Percentiles rank a stretch among this genome's conserved stretches.
Conservation (phyloP, 1,140 invertebrate genomes). For the Cardiocondyla obscurior region DNA sequence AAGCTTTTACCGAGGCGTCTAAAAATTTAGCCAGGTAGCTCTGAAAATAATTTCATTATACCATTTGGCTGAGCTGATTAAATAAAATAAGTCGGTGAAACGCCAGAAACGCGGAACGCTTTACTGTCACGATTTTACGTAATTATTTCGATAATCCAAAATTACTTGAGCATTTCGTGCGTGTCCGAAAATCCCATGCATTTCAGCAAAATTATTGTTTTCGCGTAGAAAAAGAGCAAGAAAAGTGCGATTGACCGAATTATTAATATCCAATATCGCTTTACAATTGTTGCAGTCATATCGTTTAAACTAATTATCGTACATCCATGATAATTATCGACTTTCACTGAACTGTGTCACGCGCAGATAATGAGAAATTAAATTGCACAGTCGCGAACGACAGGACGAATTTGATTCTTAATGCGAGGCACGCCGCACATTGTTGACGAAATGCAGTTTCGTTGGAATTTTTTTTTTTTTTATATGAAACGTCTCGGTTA, state of each 20-base stretch:
- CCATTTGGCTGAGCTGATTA: too few relatives aligned
- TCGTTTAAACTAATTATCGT: background rate
- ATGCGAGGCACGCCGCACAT: constrained; percentile 2
- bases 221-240: background rate
- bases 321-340: background rate
- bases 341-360: background rate
- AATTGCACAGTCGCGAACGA: background rate
- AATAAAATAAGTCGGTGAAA: too few relatives aligned
- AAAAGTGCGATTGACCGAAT: too few relatives aligned
- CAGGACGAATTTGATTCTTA: background rate
- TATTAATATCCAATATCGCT: background rate
- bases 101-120: too few relatives aligned
- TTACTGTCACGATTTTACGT: too few relatives aligned
- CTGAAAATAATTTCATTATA: too few relatives aligned
- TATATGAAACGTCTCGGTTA: too few relatives aligned
- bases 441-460: too few relatives aligned
- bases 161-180: too few relatives aligned
- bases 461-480: too few relatives aligned
- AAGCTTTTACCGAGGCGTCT: background rate
- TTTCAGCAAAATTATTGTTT: background rate
- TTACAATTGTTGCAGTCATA: background rate
- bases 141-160: too few relatives aligned
- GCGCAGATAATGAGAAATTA: constrained; percentile 4
- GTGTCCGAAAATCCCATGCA: background rate
- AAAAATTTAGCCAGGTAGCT: background rate